Evolutionary conservation across 1,140 invertebrate genomes (phyloP), one percentile per base, ranked within the genome.

Genomic region (Bombus soroeensis): DNA sequence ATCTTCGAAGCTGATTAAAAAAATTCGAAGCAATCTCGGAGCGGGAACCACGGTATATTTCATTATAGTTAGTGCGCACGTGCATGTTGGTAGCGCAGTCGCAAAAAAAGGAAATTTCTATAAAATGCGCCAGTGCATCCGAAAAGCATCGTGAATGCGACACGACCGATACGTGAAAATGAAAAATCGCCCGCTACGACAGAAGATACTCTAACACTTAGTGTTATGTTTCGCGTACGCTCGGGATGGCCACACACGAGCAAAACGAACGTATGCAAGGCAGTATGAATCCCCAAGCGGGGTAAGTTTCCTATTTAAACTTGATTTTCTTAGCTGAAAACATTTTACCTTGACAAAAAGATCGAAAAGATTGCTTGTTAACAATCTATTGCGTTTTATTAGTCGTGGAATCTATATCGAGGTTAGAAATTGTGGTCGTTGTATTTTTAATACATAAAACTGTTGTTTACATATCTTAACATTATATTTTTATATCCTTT

Each of bases 281-380:
- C 41, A 37, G 64, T 64, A 37, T 86, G 41, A 89, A 89, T 53
- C 43, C 28, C 6, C 81, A 73, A 57, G 13, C 22, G n/a, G 66
- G 85, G 88, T 89, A 74, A 89, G 84, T 88, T 68, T 22, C 6
- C 13, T 25, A 28, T 53, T 39, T 53, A 5, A 39, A 41, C n/a
- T 32, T 22, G 34, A 34, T 15, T 43, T 32, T n/a, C 12, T 34
- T 8, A 12, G 25, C 3, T 53, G n/a, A 66, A 28, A 47, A 34
- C 15, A 28, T 64, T 47, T 28, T 10, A 15, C n/a, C 2, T 5
- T 39, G 22, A 43, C 18, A 12, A 18, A 41, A 39, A 32, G 37
- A 39, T 28, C n/a, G 25, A n/a, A 53, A 37, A 34, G 22, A 32
- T 32, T 28, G 2, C 32, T 70, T 12, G 9, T 18, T 25, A 18